Percentiles rank a stretch among this genome's conserved stretches.
Conservation (phyloP, 2,797 vertebrate species). For the Macrochelys suwanniensis region DNA sequence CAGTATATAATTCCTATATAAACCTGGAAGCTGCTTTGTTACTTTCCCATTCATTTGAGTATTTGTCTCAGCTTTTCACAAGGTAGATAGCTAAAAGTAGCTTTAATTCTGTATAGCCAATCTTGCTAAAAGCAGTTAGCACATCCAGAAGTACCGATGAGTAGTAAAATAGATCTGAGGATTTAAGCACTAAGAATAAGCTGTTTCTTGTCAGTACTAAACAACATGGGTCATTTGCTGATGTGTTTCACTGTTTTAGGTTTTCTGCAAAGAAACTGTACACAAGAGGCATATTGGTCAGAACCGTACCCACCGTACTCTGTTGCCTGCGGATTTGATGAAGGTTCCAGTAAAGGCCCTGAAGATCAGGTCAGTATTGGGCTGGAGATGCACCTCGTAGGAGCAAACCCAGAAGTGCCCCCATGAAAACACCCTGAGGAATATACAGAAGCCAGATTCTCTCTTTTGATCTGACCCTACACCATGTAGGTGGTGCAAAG, state of each 20-base stretch:
- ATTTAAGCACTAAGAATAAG: not conserved
- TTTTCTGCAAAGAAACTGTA: slow-evolving; percentile 89
- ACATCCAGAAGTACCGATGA: not conserved
- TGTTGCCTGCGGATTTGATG: slow-evolving; percentile 85
- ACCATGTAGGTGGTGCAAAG: not conserved
- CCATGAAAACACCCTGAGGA: not conserved
- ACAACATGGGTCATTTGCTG: not conserved
- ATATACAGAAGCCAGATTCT: not conserved
- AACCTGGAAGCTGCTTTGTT: not conserved
- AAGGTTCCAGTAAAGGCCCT: slow-evolving; percentile 79
- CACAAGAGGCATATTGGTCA: slow-evolving; percentile 82
- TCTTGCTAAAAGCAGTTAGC: not conserved
- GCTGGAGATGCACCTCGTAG: not conserved
- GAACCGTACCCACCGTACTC: slow-evolving; percentile 86
- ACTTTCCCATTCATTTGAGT: not conserved
- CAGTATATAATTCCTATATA: not conserved
- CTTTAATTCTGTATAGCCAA: not conserved
- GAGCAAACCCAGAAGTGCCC: not conserved
- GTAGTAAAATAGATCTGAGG: not conserved
- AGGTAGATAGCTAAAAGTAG: not conserved
- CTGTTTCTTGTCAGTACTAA: not conserved
- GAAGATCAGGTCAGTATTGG: slow-evolving; percentile 83
- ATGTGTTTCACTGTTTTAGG: slow-evolving; percentile 69
- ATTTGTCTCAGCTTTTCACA: not conserved
- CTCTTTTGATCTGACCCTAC: not conserved